Evolutionary conservation across 2,113 vertebrate species (phyloP).

Genomic region (Aegithalos caudatus): DNA sequence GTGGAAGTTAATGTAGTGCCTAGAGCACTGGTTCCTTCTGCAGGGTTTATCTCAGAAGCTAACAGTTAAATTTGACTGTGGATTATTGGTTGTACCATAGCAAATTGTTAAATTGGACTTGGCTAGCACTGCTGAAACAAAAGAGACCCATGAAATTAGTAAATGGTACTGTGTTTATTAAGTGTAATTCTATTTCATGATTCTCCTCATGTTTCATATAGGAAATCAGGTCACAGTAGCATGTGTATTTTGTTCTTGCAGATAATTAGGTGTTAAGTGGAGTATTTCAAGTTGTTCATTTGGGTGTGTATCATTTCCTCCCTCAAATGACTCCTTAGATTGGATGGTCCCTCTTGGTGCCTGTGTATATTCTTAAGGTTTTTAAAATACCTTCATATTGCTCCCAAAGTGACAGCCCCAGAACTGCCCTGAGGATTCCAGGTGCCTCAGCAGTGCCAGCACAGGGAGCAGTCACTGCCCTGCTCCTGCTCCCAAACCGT

Average conservation of each 20-base stretch:
- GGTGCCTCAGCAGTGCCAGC: not conserved
- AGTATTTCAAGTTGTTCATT: not conserved
- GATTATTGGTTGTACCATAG: accelerated
- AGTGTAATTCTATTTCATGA: not conserved
- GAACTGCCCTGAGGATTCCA: not conserved
- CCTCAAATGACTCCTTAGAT: not conserved
- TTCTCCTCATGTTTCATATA: not conserved
- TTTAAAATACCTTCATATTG: not conserved
- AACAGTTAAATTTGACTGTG: not conserved
- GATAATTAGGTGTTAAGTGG: not conserved
- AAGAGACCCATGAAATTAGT: not conserved
- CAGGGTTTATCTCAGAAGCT: not conserved
- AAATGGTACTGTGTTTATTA: not conserved
- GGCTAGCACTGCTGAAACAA: not conserved
- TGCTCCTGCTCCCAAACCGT: not conserved
- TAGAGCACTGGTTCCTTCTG: not conserved
- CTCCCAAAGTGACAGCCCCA: not conserved
- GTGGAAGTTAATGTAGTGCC: not conserved
- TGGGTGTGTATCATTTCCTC: not conserved
- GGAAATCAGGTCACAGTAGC: not conserved
- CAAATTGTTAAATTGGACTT: not conserved
- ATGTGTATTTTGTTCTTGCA: not conserved
- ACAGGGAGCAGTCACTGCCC: not conserved
- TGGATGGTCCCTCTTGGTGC: not conserved
- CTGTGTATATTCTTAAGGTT: not conserved